Conservation (phyloP, 2,888 invertebrate genomes). For the Drosophila paranaensis region DNA sequence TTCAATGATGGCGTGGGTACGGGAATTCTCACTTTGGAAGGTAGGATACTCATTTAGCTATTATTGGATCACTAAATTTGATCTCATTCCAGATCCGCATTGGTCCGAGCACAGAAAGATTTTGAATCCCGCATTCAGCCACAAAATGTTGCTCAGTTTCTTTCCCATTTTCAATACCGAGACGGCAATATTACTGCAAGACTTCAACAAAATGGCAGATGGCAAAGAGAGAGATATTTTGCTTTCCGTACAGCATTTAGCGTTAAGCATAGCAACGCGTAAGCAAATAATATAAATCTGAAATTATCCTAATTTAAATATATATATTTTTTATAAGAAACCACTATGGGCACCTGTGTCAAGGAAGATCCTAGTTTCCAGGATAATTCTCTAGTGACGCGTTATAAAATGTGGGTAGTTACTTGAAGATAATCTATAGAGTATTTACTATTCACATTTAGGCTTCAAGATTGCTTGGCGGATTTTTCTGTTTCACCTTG, state of each 20-base stretch:
- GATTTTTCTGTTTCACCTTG: slow-evolving; percentile 7
- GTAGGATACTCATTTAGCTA: slow-evolving; percentile 32
- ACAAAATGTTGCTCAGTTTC: slow-evolving; percentile 72
- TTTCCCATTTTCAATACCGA: slow-evolving; percentile 75
- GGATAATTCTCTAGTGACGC: slow-evolving; percentile 15
- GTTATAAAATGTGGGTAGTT: slow-evolving; percentile 3
- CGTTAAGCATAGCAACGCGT: slow-evolving; percentile 70
- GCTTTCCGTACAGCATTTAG: slow-evolving; percentile 44
- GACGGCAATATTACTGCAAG: slow-evolving; percentile 47
- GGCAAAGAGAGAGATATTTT: slow-evolving; percentile 52
- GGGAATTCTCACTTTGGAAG: slow-evolving; percentile 65
- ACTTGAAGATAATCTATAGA: neutral
- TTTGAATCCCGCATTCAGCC: slow-evolving; percentile 76
- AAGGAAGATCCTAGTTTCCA: slow-evolving; percentile 20
- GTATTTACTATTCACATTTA: neutral
- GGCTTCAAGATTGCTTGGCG: slow-evolving; percentile 3
- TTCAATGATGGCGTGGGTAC: slow-evolving; percentile 64
- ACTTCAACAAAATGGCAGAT: slow-evolving; percentile 47
- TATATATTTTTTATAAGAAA: slow-evolving; percentile 30
- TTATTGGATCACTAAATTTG: neutral
- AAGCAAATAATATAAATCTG: slow-evolving; percentile 30
- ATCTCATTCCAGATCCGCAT: slow-evolving; percentile 28
- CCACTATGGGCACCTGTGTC: slow-evolving; percentile 40
- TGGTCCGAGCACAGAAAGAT: slow-evolving; percentile 76
- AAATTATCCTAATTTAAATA: neutral